Evolutionary conservation across 2,888 invertebrate species (phyloP).

Genomic region (Shargacucullia verbasci): DNA sequence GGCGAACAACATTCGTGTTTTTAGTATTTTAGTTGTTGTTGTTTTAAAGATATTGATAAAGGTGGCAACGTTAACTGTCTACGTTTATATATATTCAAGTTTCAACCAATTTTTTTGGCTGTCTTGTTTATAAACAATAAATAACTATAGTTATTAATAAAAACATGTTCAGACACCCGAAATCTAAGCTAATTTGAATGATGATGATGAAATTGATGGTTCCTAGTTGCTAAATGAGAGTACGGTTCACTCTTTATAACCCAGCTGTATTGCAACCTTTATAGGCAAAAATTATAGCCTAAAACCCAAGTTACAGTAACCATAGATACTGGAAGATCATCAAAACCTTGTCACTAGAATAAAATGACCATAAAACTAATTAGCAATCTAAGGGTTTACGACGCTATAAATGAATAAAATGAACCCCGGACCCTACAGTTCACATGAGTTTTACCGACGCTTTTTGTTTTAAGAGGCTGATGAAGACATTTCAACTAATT

Average conservation of each 20-base stretch:
- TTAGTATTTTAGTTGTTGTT: too few species aligned
- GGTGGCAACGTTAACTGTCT: too few species aligned
- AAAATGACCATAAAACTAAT: slow-evolving; percentile 83
- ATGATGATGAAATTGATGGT: slow-evolving; percentile 4
- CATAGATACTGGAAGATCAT: slow-evolving; percentile 52
- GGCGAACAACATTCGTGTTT: background rate
- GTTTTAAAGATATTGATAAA: too few species aligned
- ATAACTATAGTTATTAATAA: too few species aligned
- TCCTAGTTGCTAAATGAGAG: slow-evolving; percentile 3
- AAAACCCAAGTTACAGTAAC: slow-evolving; percentile 9
- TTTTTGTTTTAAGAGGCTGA: slow-evolving; percentile 75
- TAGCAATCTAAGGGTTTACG: slow-evolving; percentile 84
- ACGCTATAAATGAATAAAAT: slow-evolving; percentile 83
- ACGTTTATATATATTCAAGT: too few species aligned
- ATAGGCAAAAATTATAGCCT: slow-evolving; percentile 31
- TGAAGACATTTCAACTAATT: slow-evolving; percentile 80
- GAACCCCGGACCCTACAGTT: slow-evolving; percentile 63
- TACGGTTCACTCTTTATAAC: background rate
- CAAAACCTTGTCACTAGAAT: slow-evolving; percentile 71
- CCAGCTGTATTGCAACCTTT: slow-evolving; percentile 3
- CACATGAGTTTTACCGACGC: slow-evolving; percentile 67
- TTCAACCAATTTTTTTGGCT: too few species aligned
- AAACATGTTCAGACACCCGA: too few species aligned
- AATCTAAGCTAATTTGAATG: background rate
- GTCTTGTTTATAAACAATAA: too few species aligned